A percentile compares a stretch with the other conserved stretches of the same genome.
These are phyloP conservation scores for Hydrotaea diabolus DNA, from an alignment of 2,888 invertebrate species.

Conservation along the genomic window DNA sequence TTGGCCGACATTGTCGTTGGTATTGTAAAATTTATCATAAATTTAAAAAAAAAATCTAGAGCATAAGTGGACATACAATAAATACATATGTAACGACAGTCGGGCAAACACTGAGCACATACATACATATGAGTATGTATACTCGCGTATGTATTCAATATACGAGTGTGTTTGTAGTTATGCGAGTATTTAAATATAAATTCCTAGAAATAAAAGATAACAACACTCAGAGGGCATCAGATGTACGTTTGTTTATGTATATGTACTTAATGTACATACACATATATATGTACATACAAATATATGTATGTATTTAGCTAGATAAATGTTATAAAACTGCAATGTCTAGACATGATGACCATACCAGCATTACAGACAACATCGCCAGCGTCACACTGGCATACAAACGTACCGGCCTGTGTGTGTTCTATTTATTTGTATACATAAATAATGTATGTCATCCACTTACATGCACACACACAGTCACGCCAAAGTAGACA, in stretches of 20 bases:
- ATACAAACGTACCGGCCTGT: background rate
- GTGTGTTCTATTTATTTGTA: background rate
- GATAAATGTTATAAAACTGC: background rate
- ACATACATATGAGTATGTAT: background rate
- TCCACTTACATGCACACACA: too few species aligned
- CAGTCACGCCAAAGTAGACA: too few species aligned
- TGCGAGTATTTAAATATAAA: background rate
- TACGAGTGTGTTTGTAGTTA: background rate
- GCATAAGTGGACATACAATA: background rate
- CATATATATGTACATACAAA: background rate
- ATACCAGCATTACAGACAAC: constrained; percentile 46
- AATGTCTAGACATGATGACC: constrained; percentile 61
- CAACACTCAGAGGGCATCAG: background rate
- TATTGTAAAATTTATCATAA: background rate
- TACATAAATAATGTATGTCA: too few species aligned
- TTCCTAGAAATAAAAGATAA: background rate
- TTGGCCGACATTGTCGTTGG: background rate
- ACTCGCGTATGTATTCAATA: background rate
- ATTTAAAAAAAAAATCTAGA: constrained; percentile 5
- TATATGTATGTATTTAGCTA: background rate
- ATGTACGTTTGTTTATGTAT: constrained; percentile 20
- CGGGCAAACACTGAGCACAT: background rate
- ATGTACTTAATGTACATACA: too few species aligned
- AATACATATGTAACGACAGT: background rate
- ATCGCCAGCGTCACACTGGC: background rate